Percentiles rank a stretch among this genome's conserved stretches.
phyloP scores from a whole-genome alignment of 1,140 invertebrate genomes.

The Drosophila suzukii region DNA sequence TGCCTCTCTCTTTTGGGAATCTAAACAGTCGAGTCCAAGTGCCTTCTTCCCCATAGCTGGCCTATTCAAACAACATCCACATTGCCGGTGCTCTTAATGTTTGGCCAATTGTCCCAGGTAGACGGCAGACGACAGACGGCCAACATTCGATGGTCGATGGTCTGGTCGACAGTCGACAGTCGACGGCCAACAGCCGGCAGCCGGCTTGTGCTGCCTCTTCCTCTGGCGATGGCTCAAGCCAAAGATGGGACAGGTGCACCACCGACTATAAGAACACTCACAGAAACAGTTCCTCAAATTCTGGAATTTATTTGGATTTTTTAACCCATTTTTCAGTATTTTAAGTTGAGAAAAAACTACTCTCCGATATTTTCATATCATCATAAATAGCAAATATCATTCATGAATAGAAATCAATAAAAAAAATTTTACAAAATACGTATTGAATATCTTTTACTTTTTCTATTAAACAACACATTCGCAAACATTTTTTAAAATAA shows the following conservation, averaged over 20 bases:
- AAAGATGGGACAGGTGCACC: conserved; percentile 41
- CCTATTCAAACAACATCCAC: conserved; percentile 51
- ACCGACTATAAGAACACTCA: conserved; percentile 7
- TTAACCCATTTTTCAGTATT: no score
- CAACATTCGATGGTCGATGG: conserved; percentile 15
- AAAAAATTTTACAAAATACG: no score
- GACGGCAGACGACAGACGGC: conserved; percentile 30
- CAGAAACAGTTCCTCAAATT: background rate
- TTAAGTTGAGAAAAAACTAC: background rate
- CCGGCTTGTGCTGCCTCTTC: conserved; percentile 25
- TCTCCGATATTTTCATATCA: no score
- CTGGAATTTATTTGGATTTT: background rate
- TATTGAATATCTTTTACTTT: no score
- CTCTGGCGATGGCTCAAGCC: conserved; percentile 23
- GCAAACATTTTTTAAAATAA: no score
- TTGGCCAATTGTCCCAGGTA: conserved; percentile 50
- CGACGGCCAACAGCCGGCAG: conserved; percentile 28
- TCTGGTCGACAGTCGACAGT: background rate
- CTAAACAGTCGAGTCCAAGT: conserved; percentile 25
- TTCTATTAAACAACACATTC: no score
- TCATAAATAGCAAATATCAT: no score
- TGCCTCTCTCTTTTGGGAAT: conserved; percentile 41
- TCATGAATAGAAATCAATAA: no score
- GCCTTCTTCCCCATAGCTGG: background rate
- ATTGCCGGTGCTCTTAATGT: conserved; percentile 41